phyloP scores from a whole-genome alignment of 2,113 vertebrate genomes.

The Tylochromis polylepis region DNA sequence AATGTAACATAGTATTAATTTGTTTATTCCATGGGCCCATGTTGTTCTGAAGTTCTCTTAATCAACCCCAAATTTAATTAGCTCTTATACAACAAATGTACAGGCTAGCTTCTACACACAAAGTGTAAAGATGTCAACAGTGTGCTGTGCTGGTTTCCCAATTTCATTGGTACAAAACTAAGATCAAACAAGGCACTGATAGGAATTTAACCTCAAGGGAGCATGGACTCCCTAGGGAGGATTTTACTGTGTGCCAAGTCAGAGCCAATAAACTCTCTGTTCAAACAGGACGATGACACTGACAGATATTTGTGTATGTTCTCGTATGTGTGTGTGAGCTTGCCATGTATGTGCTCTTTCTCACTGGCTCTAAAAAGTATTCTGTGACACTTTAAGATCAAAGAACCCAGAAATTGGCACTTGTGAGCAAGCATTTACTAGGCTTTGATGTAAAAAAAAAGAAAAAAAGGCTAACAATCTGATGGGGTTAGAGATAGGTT shows the following conservation, averaged over 20 bases:
- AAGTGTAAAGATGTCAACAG: neutral
- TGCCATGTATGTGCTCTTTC: neutral
- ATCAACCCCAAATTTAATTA: neutral
- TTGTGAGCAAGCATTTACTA: conserved; percentile 21
- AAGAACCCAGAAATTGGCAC: conserved; percentile 34
- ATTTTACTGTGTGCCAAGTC: conserved; percentile 22
- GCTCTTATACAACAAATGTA: neutral
- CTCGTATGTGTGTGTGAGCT: neutral
- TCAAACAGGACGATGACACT: conserved; percentile 18
- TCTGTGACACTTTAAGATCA: conserved; percentile 42
- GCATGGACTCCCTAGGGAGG: conserved; percentile 25
- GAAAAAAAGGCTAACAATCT: neutral
- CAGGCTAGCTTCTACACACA: neutral
- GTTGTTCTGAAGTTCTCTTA: neutral
- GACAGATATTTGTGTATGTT: neutral
- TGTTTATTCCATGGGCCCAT: neutral
- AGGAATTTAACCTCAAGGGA: conserved; percentile 51
- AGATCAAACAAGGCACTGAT: conserved; percentile 37
- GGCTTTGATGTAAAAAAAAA: conserved; percentile 13
- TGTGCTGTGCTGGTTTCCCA: neutral
- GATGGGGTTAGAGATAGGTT: conserved; percentile 16
- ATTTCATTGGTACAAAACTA: neutral
- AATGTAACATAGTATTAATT: neutral
- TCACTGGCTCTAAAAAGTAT: neutral
- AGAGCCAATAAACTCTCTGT: conserved; percentile 46